These are phyloP conservation scores for Pristionchus pacificus DNA, from an alignment of 1,140 invertebrate genomes.

Conservation along the genomic window DNA sequence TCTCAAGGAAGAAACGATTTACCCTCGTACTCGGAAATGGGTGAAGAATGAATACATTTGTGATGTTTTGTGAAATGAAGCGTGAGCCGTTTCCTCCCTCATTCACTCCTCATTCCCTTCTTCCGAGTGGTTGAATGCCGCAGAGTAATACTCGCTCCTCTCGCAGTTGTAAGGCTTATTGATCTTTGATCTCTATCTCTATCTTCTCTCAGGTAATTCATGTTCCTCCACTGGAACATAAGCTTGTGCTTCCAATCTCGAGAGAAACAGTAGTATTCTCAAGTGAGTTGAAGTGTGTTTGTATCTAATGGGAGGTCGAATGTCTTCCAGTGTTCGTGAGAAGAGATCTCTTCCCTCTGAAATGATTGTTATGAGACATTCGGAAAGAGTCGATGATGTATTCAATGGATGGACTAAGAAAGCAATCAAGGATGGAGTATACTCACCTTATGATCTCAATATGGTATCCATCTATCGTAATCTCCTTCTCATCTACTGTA, in stretches of 20 bases:
- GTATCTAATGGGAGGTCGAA: too few relatives aligned
- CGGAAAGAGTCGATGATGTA: conserved; percentile 41
- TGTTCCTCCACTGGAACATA: neutral
- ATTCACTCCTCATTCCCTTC: too few relatives aligned
- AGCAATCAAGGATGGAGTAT: conserved; percentile 59
- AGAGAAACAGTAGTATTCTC: too few relatives aligned
- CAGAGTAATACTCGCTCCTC: neutral
- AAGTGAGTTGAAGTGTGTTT: too few relatives aligned
- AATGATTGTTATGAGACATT: conserved; percentile 43
- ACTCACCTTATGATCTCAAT: conserved; percentile 78
- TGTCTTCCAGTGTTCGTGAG: too few relatives aligned
- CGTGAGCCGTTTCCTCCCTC: too few relatives aligned
- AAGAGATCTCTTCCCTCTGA: neutral
- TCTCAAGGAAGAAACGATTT: too few relatives aligned
- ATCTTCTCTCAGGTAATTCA: too few relatives aligned
- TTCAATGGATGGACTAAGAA: conserved; percentile 33
- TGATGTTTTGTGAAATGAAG: too few relatives aligned
- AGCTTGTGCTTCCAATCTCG: neutral
- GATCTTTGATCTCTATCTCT: neutral
- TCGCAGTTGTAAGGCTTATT: neutral
- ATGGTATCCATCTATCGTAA: conserved; percentile 66
- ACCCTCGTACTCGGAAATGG: too few relatives aligned
- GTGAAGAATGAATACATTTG: too few relatives aligned
- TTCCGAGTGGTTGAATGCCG: too few relatives aligned
- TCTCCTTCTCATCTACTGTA: neutral